A percentile compares a stretch with the other conserved stretches of the same genome.
Evolutionary conservation across 2,888 invertebrate genomes (phyloP).

Genomic region (Drosophila limbata): DNA sequence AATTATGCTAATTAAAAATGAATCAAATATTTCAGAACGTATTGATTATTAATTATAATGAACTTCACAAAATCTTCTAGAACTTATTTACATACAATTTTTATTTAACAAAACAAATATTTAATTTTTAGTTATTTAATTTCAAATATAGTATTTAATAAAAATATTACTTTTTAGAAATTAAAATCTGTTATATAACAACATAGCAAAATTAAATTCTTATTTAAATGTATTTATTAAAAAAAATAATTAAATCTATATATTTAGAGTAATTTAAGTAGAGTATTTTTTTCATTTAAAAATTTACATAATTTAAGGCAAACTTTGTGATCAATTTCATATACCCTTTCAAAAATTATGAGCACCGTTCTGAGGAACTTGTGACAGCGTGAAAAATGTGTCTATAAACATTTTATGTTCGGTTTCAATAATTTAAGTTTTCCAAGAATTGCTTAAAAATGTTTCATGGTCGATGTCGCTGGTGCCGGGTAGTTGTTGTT

Average conservation of each 20-base stretch:
- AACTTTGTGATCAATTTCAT: constrained; percentile 3
- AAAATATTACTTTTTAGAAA: too few relatives aligned
- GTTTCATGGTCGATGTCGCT: constrained; percentile 62
- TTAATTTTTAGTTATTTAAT: too few relatives aligned
- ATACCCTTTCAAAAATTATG: constrained; percentile 30
- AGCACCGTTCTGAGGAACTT: constrained; percentile 59
- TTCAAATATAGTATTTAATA: too few relatives aligned
- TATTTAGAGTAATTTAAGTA: not conserved
- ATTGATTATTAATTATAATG: too few relatives aligned
- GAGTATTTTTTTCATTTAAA: not conserved
- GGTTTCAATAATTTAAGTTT: constrained; percentile 63
- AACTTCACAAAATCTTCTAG: too few relatives aligned
- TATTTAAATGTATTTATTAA: not conserved
- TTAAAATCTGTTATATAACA: too few relatives aligned
- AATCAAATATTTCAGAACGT: too few relatives aligned
- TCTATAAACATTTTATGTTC: constrained; percentile 54
- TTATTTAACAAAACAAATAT: too few relatives aligned
- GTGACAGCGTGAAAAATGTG: constrained; percentile 69
- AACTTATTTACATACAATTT: too few relatives aligned
- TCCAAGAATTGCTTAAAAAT: constrained; percentile 63
- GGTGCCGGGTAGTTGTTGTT: constrained; percentile 8
- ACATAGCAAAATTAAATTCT: not conserved
- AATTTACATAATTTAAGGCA: not conserved
- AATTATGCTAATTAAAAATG: too few relatives aligned
- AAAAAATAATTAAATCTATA: not conserved